These are phyloP conservation scores for Pycnonotus jocosus DNA, from an alignment of 2,113 vertebrate species.

Conservation along the genomic window DNA sequence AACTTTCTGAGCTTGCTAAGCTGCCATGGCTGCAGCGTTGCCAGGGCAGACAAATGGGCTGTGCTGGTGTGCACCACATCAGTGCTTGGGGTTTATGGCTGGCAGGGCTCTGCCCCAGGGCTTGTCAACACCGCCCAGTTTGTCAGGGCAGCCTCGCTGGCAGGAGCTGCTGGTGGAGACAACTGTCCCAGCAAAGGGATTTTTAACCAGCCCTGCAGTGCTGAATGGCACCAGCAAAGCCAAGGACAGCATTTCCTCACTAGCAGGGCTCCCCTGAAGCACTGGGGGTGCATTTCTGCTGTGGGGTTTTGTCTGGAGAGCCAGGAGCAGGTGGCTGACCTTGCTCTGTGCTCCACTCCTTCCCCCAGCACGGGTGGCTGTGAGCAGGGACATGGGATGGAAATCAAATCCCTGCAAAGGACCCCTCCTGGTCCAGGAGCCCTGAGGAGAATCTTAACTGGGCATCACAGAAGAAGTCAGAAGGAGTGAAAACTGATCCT, in stretches of 20 bases:
- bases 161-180: neutral
- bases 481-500: neutral
- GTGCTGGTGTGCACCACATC: neutral
- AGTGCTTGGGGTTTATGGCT: neutral
- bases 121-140: neutral
- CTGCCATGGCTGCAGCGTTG: rapidly evolving
- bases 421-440: neutral
- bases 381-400: neutral
- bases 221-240: neutral
- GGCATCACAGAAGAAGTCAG: rapidly evolving
- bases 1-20: neutral
- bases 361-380: neutral
- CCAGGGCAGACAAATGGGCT: slow-evolving; percentile 3
- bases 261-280: neutral
- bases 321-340: neutral
- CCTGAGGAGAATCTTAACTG: neutral
- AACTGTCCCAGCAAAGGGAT: neutral
- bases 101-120: neutral
- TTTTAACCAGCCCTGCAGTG: neutral
- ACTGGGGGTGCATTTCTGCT: rapidly evolving
- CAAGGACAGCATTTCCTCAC: neutral
- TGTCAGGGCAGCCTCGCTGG: neutral
- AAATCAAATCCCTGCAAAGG: neutral
- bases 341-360: neutral
- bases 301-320: neutral